Conservation (phyloP, 1,140 invertebrate species). For the Cotesia typhae region DNA sequence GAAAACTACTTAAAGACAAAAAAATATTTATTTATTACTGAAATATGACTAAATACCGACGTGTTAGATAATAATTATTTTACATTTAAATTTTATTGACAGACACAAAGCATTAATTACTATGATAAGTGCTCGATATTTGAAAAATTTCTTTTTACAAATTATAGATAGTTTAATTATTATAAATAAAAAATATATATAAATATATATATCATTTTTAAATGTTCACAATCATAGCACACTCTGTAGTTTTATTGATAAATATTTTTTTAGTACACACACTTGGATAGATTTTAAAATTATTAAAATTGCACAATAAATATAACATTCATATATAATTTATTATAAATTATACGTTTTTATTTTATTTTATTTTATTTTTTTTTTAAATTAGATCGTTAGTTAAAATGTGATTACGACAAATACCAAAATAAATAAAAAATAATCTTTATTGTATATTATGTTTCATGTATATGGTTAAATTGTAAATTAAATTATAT, state of each 20-base stretch:
- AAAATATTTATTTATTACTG: not conserved
- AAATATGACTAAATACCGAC: not conserved
- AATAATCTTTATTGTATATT: slow-evolving; percentile 52
- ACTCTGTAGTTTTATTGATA: slow-evolving; percentile 52
- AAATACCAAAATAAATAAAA: slow-evolving; percentile 41
- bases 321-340: slow-evolving; percentile 36
- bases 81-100: too few species aligned
- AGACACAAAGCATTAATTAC: not conserved
- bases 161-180: slow-evolving; percentile 33
- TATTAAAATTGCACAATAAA: slow-evolving; percentile 18
- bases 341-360: slow-evolving; percentile 1
- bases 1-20: not conserved
- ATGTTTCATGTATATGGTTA: not conserved
- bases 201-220: slow-evolving; percentile 55
- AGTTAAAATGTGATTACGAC: slow-evolving; percentile 39
- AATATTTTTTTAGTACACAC: slow-evolving; percentile 55
- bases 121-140: not conserved
- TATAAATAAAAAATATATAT: slow-evolving; percentile 40
- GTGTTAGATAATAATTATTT: slow-evolving; percentile 29
- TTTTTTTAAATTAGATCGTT: slow-evolving; percentile 37
- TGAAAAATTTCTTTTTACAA: slow-evolving; percentile 45
- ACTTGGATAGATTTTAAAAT: slow-evolving; percentile 43
- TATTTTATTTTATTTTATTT: slow-evolving; percentile 41
- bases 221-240: slow-evolving; percentile 52
- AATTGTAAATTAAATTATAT: too few species aligned